Base-by-base conservation (phyloP, 2,888 invertebrate species). In the Deilephila elpenor region DNA sequence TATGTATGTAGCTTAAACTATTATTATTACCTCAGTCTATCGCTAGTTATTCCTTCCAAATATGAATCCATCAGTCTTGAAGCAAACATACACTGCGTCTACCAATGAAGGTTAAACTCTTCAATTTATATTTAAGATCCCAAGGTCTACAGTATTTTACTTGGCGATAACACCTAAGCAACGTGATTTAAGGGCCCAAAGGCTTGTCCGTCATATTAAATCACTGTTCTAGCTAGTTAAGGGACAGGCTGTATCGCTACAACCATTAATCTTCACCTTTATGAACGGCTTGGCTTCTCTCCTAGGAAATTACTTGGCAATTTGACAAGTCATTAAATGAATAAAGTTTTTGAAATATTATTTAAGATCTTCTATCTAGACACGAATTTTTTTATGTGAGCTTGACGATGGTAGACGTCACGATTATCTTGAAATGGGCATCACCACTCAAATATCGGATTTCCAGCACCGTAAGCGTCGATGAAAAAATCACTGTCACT, bases 151-250 rank as follows among this genome's bases (percentile, higher is more conserved):
- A n/a, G 53, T 53, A 53, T 37, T 44, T 51, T 17, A 6, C 25
- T 17, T 37, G 7, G 8, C 14, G 20, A 20, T 67, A 51, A 37
- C 25, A 14, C 51, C 67, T 67, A 17, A 20, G 20, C 60, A 4
- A 1, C 44, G 67, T 67, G 51, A 67, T 67, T 67, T 67, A 67
- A 67, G 51, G 17, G 5, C 20, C 25, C 25, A 7, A 44, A 67
- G 67, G 51, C 29, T 51, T 67, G 51, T 67, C 51, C 37, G 51
- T 67, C 67, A 67, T 67, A 51, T 67, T 67, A 67, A 67, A 67
- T 67, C 67, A 67, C 67, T 20, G 37, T 44, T 20, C 20, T 25
- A 7, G 29, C 11, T 44, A 11, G 44, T 51, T 14, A 67, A 14
- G 25, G 25, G 44, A 51, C 67, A 51, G 67, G 44, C 25, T 44